These are phyloP conservation scores for Trematocara zebra DNA, from an alignment of 2,113 vertebrate genomes.

Conservation along the genomic window DNA sequence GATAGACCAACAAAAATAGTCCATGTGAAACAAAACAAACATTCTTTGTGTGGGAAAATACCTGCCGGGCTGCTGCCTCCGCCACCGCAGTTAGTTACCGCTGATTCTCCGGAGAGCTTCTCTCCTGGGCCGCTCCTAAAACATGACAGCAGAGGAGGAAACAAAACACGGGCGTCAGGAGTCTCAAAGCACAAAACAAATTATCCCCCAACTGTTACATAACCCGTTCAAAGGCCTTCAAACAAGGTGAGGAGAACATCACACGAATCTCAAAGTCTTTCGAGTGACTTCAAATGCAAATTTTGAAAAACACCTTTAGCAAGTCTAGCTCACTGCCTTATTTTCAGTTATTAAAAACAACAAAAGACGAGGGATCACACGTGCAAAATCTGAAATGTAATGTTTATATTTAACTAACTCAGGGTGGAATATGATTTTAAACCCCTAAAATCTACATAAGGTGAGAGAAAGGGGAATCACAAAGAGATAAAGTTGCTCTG, in stretches of 20 bases:
- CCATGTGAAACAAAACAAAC: conserved; percentile 48
- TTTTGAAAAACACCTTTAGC: background rate
- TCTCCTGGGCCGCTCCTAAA: conserved; percentile 39
- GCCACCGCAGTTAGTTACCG: conserved; percentile 9
- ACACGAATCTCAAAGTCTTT: background rate
- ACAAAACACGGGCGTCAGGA: conserved; percentile 30
- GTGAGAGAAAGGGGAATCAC: background rate
- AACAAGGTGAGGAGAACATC: conserved; percentile 9
- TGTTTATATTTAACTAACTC: background rate
- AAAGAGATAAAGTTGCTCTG: background rate
- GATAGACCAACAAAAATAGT: conserved; percentile 28
- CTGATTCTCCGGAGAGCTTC: conserved; percentile 11
- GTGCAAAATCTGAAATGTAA: background rate
- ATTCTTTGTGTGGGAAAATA: conserved; percentile 54
- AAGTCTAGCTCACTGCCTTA: background rate
- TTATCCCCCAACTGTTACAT: conserved; percentile 6
- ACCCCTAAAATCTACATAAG: background rate
- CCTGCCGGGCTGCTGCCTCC: conserved; percentile 52
- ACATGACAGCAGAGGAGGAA: conserved; percentile 30
- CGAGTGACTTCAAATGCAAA: background rate
- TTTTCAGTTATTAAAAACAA: background rate
- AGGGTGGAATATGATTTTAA: background rate
- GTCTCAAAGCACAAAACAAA: conserved; percentile 48
- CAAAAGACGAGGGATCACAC: background rate
- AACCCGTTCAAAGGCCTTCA: conserved; percentile 12